Percentiles rank a stretch among this genome's conserved stretches.
phyloP scores from a whole-genome alignment of 2,113 vertebrate genomes.

The Varanus komodoensis region DNA sequence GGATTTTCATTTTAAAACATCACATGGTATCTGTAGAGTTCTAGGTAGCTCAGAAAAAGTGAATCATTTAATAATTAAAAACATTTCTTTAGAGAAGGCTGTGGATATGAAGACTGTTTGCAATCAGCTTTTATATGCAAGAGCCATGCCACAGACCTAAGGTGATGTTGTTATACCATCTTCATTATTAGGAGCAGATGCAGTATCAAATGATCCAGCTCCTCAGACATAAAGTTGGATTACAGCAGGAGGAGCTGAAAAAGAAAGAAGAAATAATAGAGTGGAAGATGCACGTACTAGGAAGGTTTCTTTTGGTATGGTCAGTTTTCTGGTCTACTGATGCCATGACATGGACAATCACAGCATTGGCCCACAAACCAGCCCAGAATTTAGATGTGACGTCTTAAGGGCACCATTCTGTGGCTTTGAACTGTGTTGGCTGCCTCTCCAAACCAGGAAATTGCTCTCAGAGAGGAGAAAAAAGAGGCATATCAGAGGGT shows the following conservation, averaged over 20 bases:
- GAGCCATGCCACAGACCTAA: background rate
- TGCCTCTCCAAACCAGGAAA: no score
- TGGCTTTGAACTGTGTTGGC: background rate
- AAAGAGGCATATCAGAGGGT: no score
- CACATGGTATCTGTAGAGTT: no score
- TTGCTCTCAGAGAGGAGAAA: no score
- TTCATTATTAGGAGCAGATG: slow-evolving; percentile 22
- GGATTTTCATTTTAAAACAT: background rate
- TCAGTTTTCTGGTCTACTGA: background rate
- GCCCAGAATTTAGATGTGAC: background rate
- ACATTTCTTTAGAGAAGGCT: no score
- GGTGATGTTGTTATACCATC: background rate
- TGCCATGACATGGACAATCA: background rate
- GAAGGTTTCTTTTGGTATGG: slow-evolving; percentile 33
- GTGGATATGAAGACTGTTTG: background rate
- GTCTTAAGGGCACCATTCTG: background rate
- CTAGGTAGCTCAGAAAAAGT: no score
- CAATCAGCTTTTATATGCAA: background rate
- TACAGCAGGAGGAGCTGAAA: slow-evolving; percentile 33
- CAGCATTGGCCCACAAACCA: background rate
- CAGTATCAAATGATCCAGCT: slow-evolving; percentile 13
- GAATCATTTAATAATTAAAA: background rate
- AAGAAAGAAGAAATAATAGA: slow-evolving; percentile 4
- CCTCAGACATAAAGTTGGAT: slow-evolving; percentile 5
- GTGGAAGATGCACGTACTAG: slow-evolving; percentile 30